Conservation (phyloP, 2,888 invertebrate species). For the Hartigia nigra region DNA sequence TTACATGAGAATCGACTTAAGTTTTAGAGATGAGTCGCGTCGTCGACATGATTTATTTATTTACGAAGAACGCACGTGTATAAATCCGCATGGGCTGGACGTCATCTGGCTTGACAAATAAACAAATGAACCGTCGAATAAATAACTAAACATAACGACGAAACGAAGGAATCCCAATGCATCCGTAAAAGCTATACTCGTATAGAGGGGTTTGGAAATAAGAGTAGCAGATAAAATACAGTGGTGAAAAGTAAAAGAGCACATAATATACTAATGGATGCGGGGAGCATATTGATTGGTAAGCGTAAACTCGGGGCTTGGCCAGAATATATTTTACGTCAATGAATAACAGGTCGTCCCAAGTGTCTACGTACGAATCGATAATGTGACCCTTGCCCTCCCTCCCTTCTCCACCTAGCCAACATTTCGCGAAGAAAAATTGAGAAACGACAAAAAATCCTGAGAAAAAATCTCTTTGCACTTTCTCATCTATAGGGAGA, state of each 20-base stretch:
- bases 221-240: neutral
- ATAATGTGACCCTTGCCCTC: neutral
- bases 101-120: neutral
- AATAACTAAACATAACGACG: neutral
- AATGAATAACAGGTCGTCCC: neutral
- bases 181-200: neutral
- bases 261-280: neutral
- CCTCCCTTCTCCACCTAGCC: neutral
- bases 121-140: neutral
- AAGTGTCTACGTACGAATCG: neutral
- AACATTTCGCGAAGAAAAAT: no score
- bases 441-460: neutral
- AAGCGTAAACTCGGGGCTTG: neutral
- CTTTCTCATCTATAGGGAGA: neutral
- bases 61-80: neutral
- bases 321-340: neutral
- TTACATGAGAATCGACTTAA: neutral
- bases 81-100: neutral
- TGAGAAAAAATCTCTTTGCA: neutral
- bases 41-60: neutral
- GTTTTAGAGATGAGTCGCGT: neutral
- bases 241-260: neutral
- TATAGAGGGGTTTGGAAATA: neutral
- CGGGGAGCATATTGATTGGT: neutral
- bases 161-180: neutral